These are phyloP conservation scores for Notodonta dromedarius DNA, from an alignment of 2,888 invertebrate genomes.

Conservation along the genomic window DNA sequence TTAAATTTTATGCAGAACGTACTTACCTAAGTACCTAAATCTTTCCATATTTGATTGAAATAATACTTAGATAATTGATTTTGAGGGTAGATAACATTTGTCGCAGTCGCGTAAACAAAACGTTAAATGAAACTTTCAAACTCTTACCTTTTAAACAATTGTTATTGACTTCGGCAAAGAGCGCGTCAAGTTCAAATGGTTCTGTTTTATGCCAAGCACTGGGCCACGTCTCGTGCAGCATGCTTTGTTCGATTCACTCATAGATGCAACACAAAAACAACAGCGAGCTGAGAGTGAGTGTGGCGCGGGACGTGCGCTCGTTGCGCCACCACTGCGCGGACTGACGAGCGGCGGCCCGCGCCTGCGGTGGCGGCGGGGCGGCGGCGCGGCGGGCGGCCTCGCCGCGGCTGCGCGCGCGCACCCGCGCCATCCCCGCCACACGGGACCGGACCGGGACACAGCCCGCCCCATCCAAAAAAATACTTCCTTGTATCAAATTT, in stretches of 20 bases:
- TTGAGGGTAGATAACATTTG: conserved; percentile 6
- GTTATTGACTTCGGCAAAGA: conserved; percentile 74
- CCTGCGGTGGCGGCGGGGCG: too few relatives aligned
- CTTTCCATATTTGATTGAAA: too few relatives aligned
- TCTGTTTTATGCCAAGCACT: conserved; percentile 60
- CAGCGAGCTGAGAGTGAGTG: background rate
- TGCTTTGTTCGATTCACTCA: conserved; percentile 36
- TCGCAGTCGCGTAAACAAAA: background rate
- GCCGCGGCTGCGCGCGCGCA: conserved; percentile 22
- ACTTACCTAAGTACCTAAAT: background rate
- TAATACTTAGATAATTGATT: background rate
- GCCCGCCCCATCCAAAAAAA: conserved; percentile 10
- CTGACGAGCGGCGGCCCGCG: conserved; percentile 28
- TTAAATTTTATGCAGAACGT: background rate
- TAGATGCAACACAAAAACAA: background rate
- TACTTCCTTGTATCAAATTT: conserved; percentile 19
- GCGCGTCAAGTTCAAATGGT: conserved; percentile 65
- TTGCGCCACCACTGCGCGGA: conserved; percentile 36
- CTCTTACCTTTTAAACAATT: conserved; percentile 67
- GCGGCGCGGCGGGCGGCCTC: conserved; percentile 16
- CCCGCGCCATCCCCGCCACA: conserved; percentile 38
- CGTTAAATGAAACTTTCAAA: background rate
- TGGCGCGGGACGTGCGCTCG: conserved; percentile 39
- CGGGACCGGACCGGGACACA: conserved; percentile 9
- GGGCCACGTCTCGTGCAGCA: conserved; percentile 74